Evolutionary conservation across 1,140 invertebrate genomes (phyloP).

Genomic region (Phymastichus coffea): DNA sequence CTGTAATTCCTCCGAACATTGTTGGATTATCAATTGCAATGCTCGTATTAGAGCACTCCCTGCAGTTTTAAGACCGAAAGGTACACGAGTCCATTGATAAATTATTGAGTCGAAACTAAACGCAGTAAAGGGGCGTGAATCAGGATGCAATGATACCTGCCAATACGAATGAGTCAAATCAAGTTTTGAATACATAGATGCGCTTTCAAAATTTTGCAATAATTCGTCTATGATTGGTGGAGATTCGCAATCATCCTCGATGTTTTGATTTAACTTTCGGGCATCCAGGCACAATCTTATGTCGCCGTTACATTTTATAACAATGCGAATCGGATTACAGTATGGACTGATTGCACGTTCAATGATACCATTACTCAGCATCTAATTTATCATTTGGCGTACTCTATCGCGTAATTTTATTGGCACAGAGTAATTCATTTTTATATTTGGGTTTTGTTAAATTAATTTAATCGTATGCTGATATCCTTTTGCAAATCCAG

Average conservation of each 20-base stretch:
- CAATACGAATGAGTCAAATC: constrained; percentile 30
- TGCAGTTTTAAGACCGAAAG: constrained; percentile 43
- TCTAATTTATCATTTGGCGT: neutral
- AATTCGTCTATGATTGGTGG: neutral
- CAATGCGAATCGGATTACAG: neutral
- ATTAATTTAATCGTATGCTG: neutral
- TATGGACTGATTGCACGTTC: neutral
- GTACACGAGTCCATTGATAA: constrained; percentile 26
- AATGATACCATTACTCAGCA: neutral
- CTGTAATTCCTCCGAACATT: neutral
- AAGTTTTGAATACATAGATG: neutral
- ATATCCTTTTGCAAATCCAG: neutral
- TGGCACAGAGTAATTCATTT: neutral
- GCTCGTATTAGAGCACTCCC: constrained; percentile 37
- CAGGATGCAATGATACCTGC: constrained; percentile 39
- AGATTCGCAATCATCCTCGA: neutral
- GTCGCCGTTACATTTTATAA: neutral
- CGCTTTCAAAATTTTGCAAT: neutral
- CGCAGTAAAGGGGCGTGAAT: constrained; percentile 37
- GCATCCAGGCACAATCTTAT: constrained; percentile 1
- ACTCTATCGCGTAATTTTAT: neutral
- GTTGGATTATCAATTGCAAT: constrained; percentile 1
- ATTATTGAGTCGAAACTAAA: constrained; percentile 34
- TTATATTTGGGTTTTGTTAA: neutral
- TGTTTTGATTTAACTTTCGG: neutral